These are phyloP conservation scores for Siniperca chuatsi DNA, from an alignment of 2,113 vertebrate species.

Conservation along the genomic window DNA sequence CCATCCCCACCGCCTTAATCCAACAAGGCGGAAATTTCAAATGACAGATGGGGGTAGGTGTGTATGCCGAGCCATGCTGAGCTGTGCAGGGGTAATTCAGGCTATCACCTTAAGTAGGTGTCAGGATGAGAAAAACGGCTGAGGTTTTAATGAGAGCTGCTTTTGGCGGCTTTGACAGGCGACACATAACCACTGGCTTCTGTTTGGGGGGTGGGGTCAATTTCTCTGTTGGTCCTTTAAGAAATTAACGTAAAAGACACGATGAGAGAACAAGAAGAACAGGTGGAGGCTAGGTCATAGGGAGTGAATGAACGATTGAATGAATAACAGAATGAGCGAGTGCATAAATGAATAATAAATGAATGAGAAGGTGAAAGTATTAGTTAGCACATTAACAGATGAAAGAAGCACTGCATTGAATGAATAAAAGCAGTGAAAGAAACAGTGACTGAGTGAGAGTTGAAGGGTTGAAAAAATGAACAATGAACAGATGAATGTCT, in stretches of 20 bases:
- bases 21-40: constrained; percentile 69
- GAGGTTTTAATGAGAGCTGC: constrained; percentile 77
- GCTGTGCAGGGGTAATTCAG: constrained; percentile 62
- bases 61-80: constrained; percentile 29
- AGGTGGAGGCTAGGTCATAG: not conserved
- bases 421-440: constrained; percentile 5
- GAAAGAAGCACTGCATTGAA: constrained; percentile 12
- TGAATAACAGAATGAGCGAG: constrained; percentile 47
- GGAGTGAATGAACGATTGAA: constrained; percentile 29
- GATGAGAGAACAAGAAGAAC: not conserved
- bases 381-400: constrained; percentile 32
- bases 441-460: not conserved
- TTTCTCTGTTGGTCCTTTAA: constrained; percentile 58
- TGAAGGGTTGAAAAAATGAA: not conserved
- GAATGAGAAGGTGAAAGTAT: constrained; percentile 48
- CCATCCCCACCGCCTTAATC: constrained; percentile 42
- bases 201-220: constrained; percentile 41
- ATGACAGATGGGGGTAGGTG: constrained; percentile 66
- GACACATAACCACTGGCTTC: constrained; percentile 56
- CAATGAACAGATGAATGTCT: not conserved
- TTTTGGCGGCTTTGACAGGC: constrained; percentile 61
- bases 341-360: constrained; percentile 63
- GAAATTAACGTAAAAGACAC: constrained; percentile 70
- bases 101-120: constrained; percentile 80
- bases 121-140: constrained; percentile 74